These are phyloP conservation scores for Hydractinia echinata DNA, from an alignment of 30 jellyfish, hydroid and myxozoan species.

Conservation along the genomic window DNA sequence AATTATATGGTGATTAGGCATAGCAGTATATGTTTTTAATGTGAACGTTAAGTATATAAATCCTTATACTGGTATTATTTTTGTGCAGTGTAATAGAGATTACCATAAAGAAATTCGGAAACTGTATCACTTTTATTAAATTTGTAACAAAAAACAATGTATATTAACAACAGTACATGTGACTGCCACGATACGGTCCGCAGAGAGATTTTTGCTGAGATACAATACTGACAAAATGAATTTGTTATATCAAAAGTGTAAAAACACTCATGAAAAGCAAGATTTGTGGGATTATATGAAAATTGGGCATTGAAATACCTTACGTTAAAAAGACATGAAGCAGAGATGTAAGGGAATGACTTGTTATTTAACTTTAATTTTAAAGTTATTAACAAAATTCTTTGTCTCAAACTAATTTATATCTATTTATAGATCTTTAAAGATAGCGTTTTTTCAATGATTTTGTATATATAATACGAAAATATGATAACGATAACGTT, in stretches of 20 bases:
- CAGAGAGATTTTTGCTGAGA: slow-evolving; percentile 14
- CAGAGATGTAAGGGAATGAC: too few relatives aligned
- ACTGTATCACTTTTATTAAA: slow-evolving; percentile 24
- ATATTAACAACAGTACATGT: slow-evolving; percentile 6
- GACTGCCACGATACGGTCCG: slow-evolving; percentile 29
- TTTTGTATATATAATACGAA: too few relatives aligned
- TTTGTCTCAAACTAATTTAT: too few relatives aligned
- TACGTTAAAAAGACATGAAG: neutral
- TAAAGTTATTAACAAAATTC: too few relatives aligned
- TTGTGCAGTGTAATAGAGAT: slow-evolving; percentile 22
- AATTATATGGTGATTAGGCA: slow-evolving; percentile 36
- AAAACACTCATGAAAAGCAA: neutral
- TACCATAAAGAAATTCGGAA: slow-evolving; percentile 22
- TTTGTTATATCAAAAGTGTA: slow-evolving; percentile 17
- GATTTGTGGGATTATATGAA: slow-evolving; percentile 17
- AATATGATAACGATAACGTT: too few relatives aligned
- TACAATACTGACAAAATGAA: slow-evolving; percentile 14
- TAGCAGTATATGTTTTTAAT: slow-evolving; percentile 2
- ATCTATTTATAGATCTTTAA: too few relatives aligned
- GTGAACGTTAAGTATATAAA: slow-evolving; percentile 17
- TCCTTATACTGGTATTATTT: slow-evolving; percentile 27
- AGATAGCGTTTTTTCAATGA: too few relatives aligned
- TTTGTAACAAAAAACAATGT: slow-evolving; percentile 11
- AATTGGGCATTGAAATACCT: neutral
- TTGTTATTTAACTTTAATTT: too few relatives aligned